Evolutionary conservation across 2,797 vertebrate genomes (phyloP), one percentile per base, ranked within the genome.

Genomic region (Catharus ustulatus): DNA sequence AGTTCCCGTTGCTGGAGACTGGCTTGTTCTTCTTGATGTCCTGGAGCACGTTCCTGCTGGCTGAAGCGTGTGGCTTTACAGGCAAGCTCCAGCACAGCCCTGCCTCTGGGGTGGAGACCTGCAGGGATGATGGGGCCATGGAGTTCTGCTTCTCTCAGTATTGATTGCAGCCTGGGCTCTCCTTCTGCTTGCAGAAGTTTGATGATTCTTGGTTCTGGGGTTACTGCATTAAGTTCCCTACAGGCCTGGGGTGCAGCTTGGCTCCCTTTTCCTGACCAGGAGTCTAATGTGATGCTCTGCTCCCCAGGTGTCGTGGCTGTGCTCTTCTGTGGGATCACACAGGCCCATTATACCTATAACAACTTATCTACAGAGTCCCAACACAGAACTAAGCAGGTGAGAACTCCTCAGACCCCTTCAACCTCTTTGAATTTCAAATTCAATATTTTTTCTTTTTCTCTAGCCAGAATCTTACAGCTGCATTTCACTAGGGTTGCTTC

Each of bases 11-110:
- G 93, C 92, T 99, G 97, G 99, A 99, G 98, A 99, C 99, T 0
- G 99, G 99, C 11, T 96, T 99, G 71, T 99, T 99, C 97, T 99
- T 99, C 97, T 95, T 99, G 96, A 99, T 99, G 99, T 99, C 99
- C 30, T 99, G 99, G 99, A 99, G 99, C 96, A 99, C 99, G 0
- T 99, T 99, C 89, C 98, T 99, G 48, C 96, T 99, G 97, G 99
- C 99, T 1, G 99, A 99, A 96, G 99, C 99, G 0, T 99, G 99
- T 89, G 99, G 99, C 73, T 99, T 99, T 97, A 99, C 99, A 98
- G 99, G 99, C 99, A 95, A 97, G 98, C 84, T 51, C 63, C 78
- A 77, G 80, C 87, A 17, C 61, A 63, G 62, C 69, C 57, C 66
- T 59, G 67, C 8, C 1, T 13, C 49, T 45, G 73, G 51, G 40